Evolutionary conservation across 2,113 vertebrate genomes (phyloP), one percentile per base, ranked within the genome.

Genomic region (Dromaius novaehollandiae): DNA sequence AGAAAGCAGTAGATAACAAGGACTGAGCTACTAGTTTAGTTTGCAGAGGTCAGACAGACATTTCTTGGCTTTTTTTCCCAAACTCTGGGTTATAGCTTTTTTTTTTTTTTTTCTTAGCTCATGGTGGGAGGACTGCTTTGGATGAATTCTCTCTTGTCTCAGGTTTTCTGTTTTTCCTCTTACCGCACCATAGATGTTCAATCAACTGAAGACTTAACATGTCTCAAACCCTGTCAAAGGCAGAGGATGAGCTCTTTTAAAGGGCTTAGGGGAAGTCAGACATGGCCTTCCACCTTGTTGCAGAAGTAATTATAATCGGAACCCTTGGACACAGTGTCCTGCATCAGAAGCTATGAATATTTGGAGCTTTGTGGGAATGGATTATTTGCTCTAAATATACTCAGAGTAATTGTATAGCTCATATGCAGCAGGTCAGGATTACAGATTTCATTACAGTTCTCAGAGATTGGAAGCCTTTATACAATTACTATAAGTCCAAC

Each of bases 351-450:
- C 95, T 88, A 95, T 89, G 78, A 95, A 96, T 97, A 96, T 96
- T 97, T 93, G 91, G 94, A 95, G 89, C 96, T 98, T 98, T 97
- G 91, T 53, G 44, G 97, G 50, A 97, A 74, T 97, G 97, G 96
- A 98, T 99, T 98, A 98, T 97, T 98, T 94, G 95, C 96, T 97
- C 90, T 87, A 92, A 96, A 96, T 96, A 97, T 93, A 96, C 78
- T 95, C 81, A 48, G 96, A 98, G 97, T 98, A 98, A 98, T 98
- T 99, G 97, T 98, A 96, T 51, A 97, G 96, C 96, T 98, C 98
- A 96, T 98, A 98, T 98, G 98, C 98, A 96, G 96, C 96, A 98
- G 97, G 97, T 97, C 97, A 89, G 97, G 97, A 99, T 99, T 99
- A 98, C 96, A 95, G 93, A 98, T 98, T 98, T 96, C 95, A 98